A percentile compares a stretch with the other conserved stretches of the same genome.
These are phyloP conservation scores for Atlantisia rogersi DNA, from an alignment of 2,113 vertebrate species.

Conservation along the genomic window DNA sequence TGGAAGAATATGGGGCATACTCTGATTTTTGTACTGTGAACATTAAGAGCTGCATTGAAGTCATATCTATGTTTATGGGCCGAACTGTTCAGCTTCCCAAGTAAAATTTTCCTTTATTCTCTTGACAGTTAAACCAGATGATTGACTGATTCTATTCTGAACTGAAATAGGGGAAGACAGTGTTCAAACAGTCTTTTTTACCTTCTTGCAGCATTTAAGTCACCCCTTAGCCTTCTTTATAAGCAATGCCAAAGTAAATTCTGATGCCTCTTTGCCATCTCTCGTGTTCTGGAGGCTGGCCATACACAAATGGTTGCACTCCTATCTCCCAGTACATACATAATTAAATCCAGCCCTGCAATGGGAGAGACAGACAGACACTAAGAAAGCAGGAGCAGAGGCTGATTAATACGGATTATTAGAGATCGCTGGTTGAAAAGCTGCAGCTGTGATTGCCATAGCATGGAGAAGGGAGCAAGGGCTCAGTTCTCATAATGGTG, in stretches of 20 bases:
- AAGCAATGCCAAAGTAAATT: background rate
- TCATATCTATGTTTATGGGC: background rate
- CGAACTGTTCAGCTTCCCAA: background rate
- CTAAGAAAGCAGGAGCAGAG: conserved; percentile 8
- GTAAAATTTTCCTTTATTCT: conserved; percentile 17
- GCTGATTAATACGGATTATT: conserved; percentile 36
- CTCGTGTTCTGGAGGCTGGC: background rate
- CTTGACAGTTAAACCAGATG: background rate
- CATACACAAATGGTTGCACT: background rate
- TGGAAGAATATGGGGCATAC: background rate
- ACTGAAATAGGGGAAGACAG: background rate
- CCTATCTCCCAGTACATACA: background rate
- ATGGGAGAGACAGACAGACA: background rate
- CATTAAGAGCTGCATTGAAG: background rate
- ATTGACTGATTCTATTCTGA: background rate
- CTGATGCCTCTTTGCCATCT: background rate
- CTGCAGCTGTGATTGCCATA: background rate
- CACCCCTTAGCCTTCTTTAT: background rate
- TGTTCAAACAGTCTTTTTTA: background rate
- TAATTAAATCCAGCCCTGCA: conserved; percentile 6
- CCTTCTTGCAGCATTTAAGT: background rate
- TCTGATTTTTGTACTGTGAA: background rate
- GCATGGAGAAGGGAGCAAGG: background rate
- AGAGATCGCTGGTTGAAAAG: conserved; percentile 17
- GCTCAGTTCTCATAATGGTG: background rate